Percentiles rank a stretch among this genome's conserved stretches.
These are phyloP conservation scores for Macrosteles quadrilineatus DNA, from an alignment of 1,140 invertebrate genomes.

Conservation along the genomic window DNA sequence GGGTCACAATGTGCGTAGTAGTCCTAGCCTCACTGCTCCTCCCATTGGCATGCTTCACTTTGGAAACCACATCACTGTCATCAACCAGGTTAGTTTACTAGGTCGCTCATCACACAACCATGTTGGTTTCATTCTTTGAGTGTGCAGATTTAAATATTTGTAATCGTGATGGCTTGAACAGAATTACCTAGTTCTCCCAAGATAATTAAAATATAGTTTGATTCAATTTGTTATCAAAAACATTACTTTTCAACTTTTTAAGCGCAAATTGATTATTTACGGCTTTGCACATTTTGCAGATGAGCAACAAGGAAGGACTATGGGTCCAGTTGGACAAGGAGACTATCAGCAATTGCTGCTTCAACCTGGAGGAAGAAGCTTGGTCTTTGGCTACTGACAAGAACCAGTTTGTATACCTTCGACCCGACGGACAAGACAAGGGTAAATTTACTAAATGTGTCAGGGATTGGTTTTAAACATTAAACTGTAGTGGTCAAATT, in stretches of 20 bases:
- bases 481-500: no score
- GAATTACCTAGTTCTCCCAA: slow-evolving; percentile 13
- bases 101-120: no score
- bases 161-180: no score
- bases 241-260: no score
- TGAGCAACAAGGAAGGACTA: slow-evolving; percentile 59
- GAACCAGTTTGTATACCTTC: slow-evolving; percentile 69
- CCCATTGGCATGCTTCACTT: slow-evolving; percentile 74
- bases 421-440: slow-evolving; percentile 57
- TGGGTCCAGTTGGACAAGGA: slow-evolving; percentile 70
- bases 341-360: slow-evolving; percentile 67
- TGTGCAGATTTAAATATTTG: no score
- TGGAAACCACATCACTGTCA: slow-evolving; percentile 68
- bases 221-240: slow-evolving; percentile 27
- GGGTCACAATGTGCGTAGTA: slow-evolving; percentile 75
- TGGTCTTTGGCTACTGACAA: slow-evolving; percentile 74
- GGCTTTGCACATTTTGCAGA: no score
- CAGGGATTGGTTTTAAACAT: no score
- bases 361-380: slow-evolving; percentile 66
- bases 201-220: background rate
- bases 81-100: slow-evolving; percentile 64
- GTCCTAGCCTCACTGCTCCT: slow-evolving; percentile 71
- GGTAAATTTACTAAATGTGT: slow-evolving; percentile 36
- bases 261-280: no score
- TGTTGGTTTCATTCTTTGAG: no score